These are phyloP conservation scores for Lagopus muta DNA, from an alignment of 2,113 vertebrate species.

Conservation along the genomic window DNA sequence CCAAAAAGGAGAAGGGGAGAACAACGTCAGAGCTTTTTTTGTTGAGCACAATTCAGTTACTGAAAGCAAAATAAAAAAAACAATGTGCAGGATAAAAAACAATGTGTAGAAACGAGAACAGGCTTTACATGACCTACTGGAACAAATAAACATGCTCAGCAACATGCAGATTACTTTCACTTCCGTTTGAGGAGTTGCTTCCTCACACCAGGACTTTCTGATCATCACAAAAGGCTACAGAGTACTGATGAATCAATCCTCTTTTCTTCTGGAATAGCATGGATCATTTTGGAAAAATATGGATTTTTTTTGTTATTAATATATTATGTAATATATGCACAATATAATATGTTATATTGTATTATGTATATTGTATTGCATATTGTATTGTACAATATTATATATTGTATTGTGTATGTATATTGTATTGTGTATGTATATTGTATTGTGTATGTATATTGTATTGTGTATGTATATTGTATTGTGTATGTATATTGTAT, in stretches of 20 bases:
- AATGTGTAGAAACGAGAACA: neutral
- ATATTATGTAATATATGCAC: no score
- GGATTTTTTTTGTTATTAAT: neutral
- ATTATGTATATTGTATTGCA: no score
- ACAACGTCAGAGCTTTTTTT: neutral
- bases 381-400: no score
- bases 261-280: neutral
- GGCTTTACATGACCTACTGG: rapidly evolving
- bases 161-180: neutral
- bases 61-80: neutral
- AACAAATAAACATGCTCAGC: rapidly evolving
- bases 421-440: no score
- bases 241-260: neutral
- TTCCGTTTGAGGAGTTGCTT: neutral
- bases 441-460: no score
- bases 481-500: no score
- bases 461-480: no score
- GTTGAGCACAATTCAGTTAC: neutral
- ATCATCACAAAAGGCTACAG: neutral
- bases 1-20: neutral
- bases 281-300: neutral
- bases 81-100: neutral
- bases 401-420: no score
- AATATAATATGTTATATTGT: no score
- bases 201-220: neutral